Base-by-base conservation (phyloP, 1,140 invertebrate species). In the Tachypleus tridentatus region DNA sequence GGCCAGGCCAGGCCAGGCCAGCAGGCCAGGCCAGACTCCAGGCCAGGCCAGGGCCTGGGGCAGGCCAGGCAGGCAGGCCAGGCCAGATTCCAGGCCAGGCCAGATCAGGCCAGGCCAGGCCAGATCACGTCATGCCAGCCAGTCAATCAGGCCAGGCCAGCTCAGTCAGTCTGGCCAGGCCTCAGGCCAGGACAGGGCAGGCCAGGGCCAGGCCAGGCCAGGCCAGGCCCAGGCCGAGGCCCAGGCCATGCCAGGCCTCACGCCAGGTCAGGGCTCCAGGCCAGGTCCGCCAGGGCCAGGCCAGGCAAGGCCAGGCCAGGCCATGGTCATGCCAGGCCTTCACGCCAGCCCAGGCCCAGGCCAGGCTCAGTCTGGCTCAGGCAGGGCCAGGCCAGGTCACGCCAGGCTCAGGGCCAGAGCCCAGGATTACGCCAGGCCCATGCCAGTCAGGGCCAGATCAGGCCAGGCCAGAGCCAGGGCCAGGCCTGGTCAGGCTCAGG, bases 1-100 rank as follows among this genome's bases (percentile, higher is more conserved):
- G 61, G 67, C 67, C n/a, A n/a, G n/a, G n/a, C n/a, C n/a, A n/a
- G n/a, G n/a, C n/a, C n/a, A n/a, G n/a, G n/a, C n/a, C n/a, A 62
- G n/a, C n/a, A 70, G 68, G 67, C 62, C 68, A 69, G 67, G 68
- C 67, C 69, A 70, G 69, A 68, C n/a, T n/a, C n/a, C n/a, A n/a
- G n/a, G n/a, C n/a, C n/a, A n/a, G n/a, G n/a, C n/a, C n/a, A n/a
- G n/a, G 68, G 67, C 68, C 69, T 56, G 66, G 68, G 62, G 47
- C 70, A 71, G 65, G 69, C 64, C 59, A 70, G 69, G 69, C 61
- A 68, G 70, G 69, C 68, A 71, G 66, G 69, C 69, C 70, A 71
- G 65, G 69, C 64, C n/a, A n/a, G n/a, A n/a, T n/a, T n/a, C n/a
- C n/a, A n/a, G n/a, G n/a, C n/a, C n/a, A n/a, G n/a, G n/a, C 69